A percentile compares a stretch with the other conserved stretches of the same genome.
Evolutionary conservation across 2,888 invertebrate genomes (phyloP).

Genomic region (Thecophora atra): DNA sequence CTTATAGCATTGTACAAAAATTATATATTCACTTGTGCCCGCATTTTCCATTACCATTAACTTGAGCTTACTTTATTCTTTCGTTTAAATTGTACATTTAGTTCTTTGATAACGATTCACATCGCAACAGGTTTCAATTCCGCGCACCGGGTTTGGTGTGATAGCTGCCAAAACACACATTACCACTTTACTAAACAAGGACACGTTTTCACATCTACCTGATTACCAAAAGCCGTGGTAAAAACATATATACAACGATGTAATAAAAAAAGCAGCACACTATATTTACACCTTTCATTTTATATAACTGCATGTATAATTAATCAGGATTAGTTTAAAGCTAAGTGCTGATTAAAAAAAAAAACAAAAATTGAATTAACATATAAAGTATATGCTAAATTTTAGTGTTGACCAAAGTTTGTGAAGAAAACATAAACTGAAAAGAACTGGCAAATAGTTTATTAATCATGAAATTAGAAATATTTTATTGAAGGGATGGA

Average conservation of each 20-base stretch:
- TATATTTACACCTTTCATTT: too few relatives aligned
- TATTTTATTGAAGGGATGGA: too few relatives aligned
- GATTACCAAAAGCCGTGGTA: background rate
- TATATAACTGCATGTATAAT: too few relatives aligned
- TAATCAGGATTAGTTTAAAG: too few relatives aligned
- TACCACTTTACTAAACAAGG: background rate
- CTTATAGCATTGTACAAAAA: too few relatives aligned
- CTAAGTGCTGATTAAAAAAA: too few relatives aligned
- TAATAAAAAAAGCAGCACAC: too few relatives aligned
- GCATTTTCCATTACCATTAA: background rate
- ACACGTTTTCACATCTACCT: background rate
- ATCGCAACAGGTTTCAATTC: constrained; percentile 44
- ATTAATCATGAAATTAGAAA: too few relatives aligned
- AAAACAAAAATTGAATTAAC: background rate
- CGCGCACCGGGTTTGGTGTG: background rate
- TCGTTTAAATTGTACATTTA: constrained; percentile 32
- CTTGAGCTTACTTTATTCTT: constrained; percentile 24
- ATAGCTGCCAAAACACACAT: background rate
- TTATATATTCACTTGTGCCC: constrained; percentile 25
- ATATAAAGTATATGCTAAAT: too few relatives aligned
- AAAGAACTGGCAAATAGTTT: too few relatives aligned
- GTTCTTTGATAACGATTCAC: constrained; percentile 39
- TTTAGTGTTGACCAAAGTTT: too few relatives aligned
- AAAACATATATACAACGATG: background rate
- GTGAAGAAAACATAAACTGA: too few relatives aligned